phyloP scores from a whole-genome alignment of 2,797 vertebrate species.

The Arnoldichthys spilopterus region DNA sequence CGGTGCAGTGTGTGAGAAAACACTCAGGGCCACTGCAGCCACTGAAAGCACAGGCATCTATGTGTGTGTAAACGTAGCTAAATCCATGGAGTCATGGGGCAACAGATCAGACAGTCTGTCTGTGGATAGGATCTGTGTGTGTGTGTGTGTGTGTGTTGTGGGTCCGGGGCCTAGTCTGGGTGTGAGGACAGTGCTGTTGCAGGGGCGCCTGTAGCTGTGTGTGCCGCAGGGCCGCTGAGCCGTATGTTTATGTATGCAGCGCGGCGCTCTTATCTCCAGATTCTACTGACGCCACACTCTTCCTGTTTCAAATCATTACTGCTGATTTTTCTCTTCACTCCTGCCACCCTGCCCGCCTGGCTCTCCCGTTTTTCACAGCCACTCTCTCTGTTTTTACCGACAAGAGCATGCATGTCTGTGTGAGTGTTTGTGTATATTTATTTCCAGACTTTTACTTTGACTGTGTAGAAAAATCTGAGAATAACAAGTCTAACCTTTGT shows the following conservation, averaged over 20 bases:
- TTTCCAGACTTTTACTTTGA: slow-evolving; percentile 46
- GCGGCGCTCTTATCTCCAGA: slow-evolving; percentile 87
- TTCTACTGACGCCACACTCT: slow-evolving; percentile 92
- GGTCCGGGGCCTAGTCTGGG: slow-evolving; percentile 66
- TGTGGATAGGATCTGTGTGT: slow-evolving; percentile 73
- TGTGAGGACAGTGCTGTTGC: slow-evolving; percentile 71
- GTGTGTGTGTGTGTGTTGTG: slow-evolving; percentile 69
- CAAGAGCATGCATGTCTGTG: slow-evolving; percentile 61
- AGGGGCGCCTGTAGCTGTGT: slow-evolving; percentile 73
- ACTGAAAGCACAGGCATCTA: slow-evolving; percentile 40
- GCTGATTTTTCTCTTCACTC: slow-evolving; percentile 82
- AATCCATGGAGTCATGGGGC: slow-evolving; percentile 70
- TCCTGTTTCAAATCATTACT: slow-evolving; percentile 96
- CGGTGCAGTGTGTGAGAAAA: slow-evolving; percentile 13
- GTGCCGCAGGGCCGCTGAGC: slow-evolving; percentile 76
- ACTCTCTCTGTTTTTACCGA: slow-evolving; percentile 33
- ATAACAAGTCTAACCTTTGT: neutral
- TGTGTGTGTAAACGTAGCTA: slow-evolving; percentile 66
- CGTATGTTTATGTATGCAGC: slow-evolving; percentile 90
- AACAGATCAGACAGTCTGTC: slow-evolving; percentile 70
- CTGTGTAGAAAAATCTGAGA: neutral
- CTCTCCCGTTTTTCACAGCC: slow-evolving; percentile 58
- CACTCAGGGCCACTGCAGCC: neutral
- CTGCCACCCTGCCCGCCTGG: slow-evolving; percentile 66
- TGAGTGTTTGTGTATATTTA: neutral